These are phyloP conservation scores for Hyphantria cunea DNA, from an alignment of 1,140 invertebrate genomes.

Conservation along the genomic window DNA sequence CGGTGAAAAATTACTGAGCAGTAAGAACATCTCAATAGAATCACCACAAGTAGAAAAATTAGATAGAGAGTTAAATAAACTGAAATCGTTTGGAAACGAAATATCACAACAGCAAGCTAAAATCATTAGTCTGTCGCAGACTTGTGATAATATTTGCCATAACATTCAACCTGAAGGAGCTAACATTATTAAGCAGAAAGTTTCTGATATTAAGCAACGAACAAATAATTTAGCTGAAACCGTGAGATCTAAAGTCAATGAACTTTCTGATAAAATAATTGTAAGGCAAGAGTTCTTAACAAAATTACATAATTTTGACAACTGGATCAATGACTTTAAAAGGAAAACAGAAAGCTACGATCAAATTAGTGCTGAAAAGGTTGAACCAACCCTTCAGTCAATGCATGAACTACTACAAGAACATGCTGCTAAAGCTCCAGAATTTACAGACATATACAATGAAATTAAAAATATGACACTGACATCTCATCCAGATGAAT, in stretches of 20 bases:
- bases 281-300: conserved; percentile 92
- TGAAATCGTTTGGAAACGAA: conserved; percentile 91
- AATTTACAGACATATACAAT: conserved; percentile 88
- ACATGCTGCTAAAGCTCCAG: conserved; percentile 89
- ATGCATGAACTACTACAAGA: conserved; percentile 91
- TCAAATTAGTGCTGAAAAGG: conserved; percentile 90
- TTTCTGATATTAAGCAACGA: conserved; percentile 88
- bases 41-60: conserved; percentile 87
- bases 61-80: conserved; percentile 86
- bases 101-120: conserved; percentile 91
- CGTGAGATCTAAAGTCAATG: conserved; percentile 88
- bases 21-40: conserved; percentile 83
- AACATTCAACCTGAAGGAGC: conserved; percentile 89
- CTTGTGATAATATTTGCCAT: conserved; percentile 89
- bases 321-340: conserved; percentile 91
- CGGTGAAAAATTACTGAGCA: conserved; percentile 84
- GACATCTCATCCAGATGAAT: conserved; percentile 87
- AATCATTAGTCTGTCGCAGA: conserved; percentile 89
- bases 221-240: conserved; percentile 88
- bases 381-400: conserved; percentile 89
- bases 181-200: conserved; percentile 86
- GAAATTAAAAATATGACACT: conserved; percentile 90
- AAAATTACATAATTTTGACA: conserved; percentile 90
- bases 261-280: conserved; percentile 90
- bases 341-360: conserved; percentile 89